Percentiles rank a stretch among this genome's conserved stretches.
Conservation (phyloP, 2,797 vertebrate species). For the Parambassis ranga region DNA sequence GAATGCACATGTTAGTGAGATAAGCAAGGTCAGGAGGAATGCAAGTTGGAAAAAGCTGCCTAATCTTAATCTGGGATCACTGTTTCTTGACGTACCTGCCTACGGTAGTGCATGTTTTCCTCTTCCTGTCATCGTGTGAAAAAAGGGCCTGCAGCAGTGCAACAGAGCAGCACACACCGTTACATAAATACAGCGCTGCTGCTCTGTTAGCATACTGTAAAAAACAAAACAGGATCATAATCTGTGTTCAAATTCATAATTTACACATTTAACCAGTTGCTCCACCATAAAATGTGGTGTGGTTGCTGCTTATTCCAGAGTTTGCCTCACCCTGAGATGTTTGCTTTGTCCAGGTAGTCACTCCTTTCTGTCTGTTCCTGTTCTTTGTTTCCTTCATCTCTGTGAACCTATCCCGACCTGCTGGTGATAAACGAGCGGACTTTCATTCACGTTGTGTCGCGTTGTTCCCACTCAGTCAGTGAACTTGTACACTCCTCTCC, state of each 20-base stretch:
- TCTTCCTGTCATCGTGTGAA: conserved; percentile 30
- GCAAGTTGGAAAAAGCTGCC: conserved; percentile 29
- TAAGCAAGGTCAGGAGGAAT: conserved; percentile 62
- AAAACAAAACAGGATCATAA: no score
- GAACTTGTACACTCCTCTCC: conserved; percentile 25
- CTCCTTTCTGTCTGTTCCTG: neutral
- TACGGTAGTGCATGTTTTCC: conserved; percentile 8
- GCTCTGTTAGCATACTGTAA: no score
- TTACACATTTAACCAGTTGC: no score
- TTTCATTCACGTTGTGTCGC: neutral
- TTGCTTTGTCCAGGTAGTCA: neutral
- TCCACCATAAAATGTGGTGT: no score
- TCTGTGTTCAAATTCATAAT: no score
- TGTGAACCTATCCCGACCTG: neutral
- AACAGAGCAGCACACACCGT: neutral
- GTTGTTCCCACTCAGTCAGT: neutral
- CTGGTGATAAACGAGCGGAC: neutral
- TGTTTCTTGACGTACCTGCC: conserved; percentile 25
- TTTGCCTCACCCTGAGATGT: neutral
- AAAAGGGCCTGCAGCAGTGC: conserved; percentile 14
- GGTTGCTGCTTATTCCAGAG: neutral
- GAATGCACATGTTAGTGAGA: conserved; percentile 37
- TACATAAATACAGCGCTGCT: neutral
- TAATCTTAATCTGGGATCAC: conserved; percentile 66
- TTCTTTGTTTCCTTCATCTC: neutral